Percentiles rank a stretch among this genome's conserved stretches.
Evolutionary conservation across 2,797 vertebrate species (phyloP).

Genomic region (Argyrosomus regius): DNA sequence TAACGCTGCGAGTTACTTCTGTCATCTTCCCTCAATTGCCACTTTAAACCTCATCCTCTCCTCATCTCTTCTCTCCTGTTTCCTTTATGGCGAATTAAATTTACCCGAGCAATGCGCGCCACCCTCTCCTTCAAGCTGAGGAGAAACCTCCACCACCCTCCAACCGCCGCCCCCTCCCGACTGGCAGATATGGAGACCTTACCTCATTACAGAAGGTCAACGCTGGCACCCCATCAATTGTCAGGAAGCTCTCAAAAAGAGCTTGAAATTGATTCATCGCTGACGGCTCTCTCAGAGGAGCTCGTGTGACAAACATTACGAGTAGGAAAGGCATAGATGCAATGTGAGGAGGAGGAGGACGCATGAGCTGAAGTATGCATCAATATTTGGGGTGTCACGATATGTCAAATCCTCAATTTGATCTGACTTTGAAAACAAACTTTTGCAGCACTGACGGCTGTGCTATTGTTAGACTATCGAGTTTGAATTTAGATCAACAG

Average conservation of each 20-base stretch:
- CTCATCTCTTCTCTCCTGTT: conserved; percentile 31
- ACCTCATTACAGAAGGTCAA: conserved; percentile 72
- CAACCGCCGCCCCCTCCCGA: neutral
- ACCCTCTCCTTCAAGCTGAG: conserved; percentile 1
- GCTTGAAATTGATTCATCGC: conserved; percentile 65
- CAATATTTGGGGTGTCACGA: too few relatives aligned
- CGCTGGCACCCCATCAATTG: conserved; percentile 43
- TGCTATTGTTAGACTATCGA: too few relatives aligned
- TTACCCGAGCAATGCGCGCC: conserved; percentile 32
- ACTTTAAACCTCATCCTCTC: conserved; percentile 53
- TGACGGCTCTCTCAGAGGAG: conserved; percentile 19
- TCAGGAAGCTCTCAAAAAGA: conserved; percentile 55
- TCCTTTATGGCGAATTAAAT: conserved; percentile 61
- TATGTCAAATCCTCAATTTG: too few relatives aligned
- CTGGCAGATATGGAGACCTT: conserved; percentile 47
- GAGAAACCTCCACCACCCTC: conserved; percentile 18
- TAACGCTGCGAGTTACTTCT: conserved; percentile 15
- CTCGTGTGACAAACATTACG: conserved; percentile 28
- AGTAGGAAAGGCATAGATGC: conserved; percentile 35
- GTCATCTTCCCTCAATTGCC: conserved; percentile 48
- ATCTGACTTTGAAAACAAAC: too few relatives aligned
- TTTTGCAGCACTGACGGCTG: too few relatives aligned
- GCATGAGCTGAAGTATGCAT: too few relatives aligned
- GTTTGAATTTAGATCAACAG: too few relatives aligned
- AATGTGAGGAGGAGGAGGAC: conserved; percentile 9